Evolutionary conservation across 1,140 invertebrate genomes (phyloP), one percentile per base, ranked within the genome.

Genomic region (Bradynema listronoti): DNA sequence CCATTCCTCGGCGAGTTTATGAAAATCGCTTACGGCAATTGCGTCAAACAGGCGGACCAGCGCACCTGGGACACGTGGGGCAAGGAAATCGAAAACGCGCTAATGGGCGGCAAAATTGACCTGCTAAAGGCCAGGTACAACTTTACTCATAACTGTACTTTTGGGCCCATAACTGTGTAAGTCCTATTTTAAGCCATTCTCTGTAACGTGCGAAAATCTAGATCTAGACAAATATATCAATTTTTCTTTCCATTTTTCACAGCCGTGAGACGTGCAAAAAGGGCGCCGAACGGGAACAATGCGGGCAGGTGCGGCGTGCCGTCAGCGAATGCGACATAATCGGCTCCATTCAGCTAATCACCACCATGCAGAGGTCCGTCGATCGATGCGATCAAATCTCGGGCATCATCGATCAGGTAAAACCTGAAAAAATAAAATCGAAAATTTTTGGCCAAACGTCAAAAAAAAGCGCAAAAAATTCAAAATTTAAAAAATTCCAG

Each of bases 1-100:
- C 73, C 73, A n/a, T 78, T 76, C 39, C 49, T 76, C n/a, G 71
- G 68, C n/a, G 76, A 76, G 55, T 75, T 76, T 45, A 76, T 76
- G 73, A 72, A 73, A 61, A 62, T 69, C 7, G 62, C 67, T 0
- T 78, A 77, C 49, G 73, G 73, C 29, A 78, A 78, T 39, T 76
- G 73, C 42, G 73, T 73, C n/a, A 56, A 71, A 47, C 56, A 63
- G 11, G 73, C 73, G 6, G 73, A 76, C 45, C 61, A 76, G 36
- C 61, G 58, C 43, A 73, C 73, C 1, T 76, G 77, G 62, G 76
- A 78, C 47, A 61, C 68, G 1, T 76, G 73, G 73, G 76, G 72
- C 22, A 57, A 70, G 27, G 73, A 76, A 49, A 70, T 76, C 11
- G 65, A 56, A 43, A 66, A 69, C 49, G 73, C 69, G 22, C 57